phyloP scores from a whole-genome alignment of 2,113 vertebrate species.

The Paedocypris sp. region DNA sequence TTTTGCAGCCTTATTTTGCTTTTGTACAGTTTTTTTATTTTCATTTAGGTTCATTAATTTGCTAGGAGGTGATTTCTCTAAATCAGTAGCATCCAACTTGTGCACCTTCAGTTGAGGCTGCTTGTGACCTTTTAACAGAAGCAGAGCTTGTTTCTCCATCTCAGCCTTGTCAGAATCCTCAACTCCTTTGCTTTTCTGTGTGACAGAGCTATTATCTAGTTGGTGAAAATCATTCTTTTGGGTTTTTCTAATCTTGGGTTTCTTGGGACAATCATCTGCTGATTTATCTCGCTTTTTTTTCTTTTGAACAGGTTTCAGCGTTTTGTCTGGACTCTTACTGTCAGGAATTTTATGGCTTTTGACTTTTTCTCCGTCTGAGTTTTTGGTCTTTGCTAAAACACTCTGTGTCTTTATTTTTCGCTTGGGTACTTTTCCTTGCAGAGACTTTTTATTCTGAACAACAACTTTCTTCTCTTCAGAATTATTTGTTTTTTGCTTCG shows the following conservation, averaged over 20 bases:
- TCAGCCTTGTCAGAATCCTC: conserved; percentile 23
- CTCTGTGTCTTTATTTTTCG: conserved; percentile 50
- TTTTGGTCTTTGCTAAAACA: conserved; percentile 14
- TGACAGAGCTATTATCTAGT: no score
- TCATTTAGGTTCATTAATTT: no score
- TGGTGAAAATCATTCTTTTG: conserved; percentile 32
- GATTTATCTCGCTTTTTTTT: conserved; percentile 49
- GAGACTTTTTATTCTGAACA: neutral
- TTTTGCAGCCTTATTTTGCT: neutral
- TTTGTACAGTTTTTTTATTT: conserved; percentile 19
- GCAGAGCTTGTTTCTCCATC: conserved; percentile 50
- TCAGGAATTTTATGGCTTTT: no score
- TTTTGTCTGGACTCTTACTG: conserved; percentile 33
- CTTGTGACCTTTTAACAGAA: conserved; percentile 65
- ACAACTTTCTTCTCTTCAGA: conserved; percentile 24
- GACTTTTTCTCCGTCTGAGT: neutral
- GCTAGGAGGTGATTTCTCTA: conserved; percentile 41
- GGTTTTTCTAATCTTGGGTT: conserved; percentile 31
- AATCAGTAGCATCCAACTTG: conserved; percentile 46
- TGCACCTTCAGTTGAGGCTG: conserved; percentile 66
- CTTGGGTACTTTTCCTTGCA: conserved; percentile 39
- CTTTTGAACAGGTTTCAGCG: conserved; percentile 36
- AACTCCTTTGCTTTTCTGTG: conserved; percentile 24
- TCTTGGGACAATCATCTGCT: conserved; percentile 33
- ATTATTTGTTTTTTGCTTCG: neutral